A percentile compares a stretch with the other conserved stretches of the same genome.
Conservation (phyloP, 1,140 invertebrate genomes). For the Coboldia fuscipes region DNA sequence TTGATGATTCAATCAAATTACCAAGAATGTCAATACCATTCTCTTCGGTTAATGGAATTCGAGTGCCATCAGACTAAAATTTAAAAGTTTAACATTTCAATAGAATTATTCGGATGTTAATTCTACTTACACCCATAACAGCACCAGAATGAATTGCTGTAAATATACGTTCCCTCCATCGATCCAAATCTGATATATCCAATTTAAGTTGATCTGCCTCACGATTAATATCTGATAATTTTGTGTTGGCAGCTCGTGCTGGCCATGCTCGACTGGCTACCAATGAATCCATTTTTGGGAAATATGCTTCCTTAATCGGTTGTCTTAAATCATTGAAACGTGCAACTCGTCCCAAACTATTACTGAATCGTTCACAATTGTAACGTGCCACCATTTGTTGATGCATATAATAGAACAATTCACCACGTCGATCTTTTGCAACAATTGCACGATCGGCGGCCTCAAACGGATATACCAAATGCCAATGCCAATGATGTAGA, state of each 20-base stretch:
- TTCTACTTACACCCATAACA: conserved; percentile 5
- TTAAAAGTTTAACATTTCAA: not conserved
- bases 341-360: conserved; percentile 21
- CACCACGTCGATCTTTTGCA: conserved; percentile 32
- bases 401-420: conserved; percentile 38
- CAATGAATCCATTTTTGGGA: conserved; percentile 12
- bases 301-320: conserved; percentile 23
- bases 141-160: conserved; percentile 21
- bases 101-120: no score
- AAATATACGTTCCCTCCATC: conserved; percentile 18
- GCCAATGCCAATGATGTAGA: conserved; percentile 41
- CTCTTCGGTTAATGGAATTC: conserved; percentile 32
- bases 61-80: conserved; percentile 22
- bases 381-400: conserved; percentile 33
- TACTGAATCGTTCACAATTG: conserved; percentile 29
- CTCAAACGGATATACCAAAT: conserved; percentile 27
- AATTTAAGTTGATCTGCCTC: conserved; percentile 7
- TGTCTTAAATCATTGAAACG: conserved; percentile 25
- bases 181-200: conserved; percentile 11
- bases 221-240: conserved; percentile 8
- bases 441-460: conserved; percentile 20
- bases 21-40: conserved; percentile 60
- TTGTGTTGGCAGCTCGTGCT: conserved; percentile 15
- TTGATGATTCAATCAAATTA: conserved; percentile 54
- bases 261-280: conserved; percentile 23